A percentile compares a stretch with the other conserved stretches of the same genome.
Conservation (phyloP, 2,888 invertebrate species). For the Syrphus vitripennis region DNA sequence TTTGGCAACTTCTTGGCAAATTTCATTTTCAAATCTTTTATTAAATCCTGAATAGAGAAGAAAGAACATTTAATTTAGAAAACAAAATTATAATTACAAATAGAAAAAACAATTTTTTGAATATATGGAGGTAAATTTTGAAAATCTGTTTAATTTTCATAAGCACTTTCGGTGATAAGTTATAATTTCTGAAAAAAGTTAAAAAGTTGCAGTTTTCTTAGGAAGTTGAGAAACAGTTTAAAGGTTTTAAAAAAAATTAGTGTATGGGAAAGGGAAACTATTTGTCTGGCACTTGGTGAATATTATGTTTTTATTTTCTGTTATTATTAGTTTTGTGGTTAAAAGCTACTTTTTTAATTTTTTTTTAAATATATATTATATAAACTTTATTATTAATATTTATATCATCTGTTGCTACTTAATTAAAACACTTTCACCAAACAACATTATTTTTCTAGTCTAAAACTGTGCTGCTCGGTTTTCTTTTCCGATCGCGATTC, state of each 20-base stretch:
- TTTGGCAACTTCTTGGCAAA: slow-evolving; percentile 71
- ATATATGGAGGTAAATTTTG: slow-evolving; percentile 36
- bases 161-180: slow-evolving; percentile 50
- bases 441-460: slow-evolving; percentile 76
- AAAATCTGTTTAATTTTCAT: slow-evolving; percentile 29
- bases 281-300: slow-evolving; percentile 71
- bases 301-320: slow-evolving; percentile 37
- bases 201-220: neutral
- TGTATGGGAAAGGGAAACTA: slow-evolving; percentile 22
- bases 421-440: slow-evolving; percentile 36
- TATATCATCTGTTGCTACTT: slow-evolving; percentile 41
- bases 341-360: slow-evolving; percentile 63
- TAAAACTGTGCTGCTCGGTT: slow-evolving; percentile 80
- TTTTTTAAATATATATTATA: slow-evolving; percentile 54
- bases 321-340: slow-evolving; percentile 40
- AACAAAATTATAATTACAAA: neutral
- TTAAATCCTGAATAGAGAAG: slow-evolving; percentile 48
- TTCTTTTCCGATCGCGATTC: slow-evolving; percentile 80
- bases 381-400: slow-evolving; percentile 4
- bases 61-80: slow-evolving; percentile 13
- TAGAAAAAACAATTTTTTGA: neutral
- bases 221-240: neutral
- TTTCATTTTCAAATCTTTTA: slow-evolving; percentile 54
- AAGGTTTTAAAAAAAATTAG: neutral
- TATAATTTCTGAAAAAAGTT: neutral